These are phyloP conservation scores for Phengaris alcon DNA, from an alignment of 2,888 invertebrate genomes.

Conservation along the genomic window DNA sequence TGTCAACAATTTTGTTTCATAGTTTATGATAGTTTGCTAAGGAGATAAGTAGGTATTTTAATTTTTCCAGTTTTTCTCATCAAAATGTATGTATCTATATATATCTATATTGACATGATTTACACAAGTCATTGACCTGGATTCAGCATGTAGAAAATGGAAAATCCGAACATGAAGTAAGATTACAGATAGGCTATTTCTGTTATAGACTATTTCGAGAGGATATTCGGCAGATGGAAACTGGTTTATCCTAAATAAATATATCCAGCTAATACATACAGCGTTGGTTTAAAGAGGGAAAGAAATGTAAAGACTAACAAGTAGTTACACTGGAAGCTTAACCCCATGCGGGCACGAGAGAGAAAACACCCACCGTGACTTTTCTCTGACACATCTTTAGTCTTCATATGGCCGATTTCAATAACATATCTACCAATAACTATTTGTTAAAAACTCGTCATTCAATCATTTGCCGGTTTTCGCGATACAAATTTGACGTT, in stretches of 20 bases:
- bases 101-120: constrained; percentile 9
- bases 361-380: no score
- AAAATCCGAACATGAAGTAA: background rate
- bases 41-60: background rate
- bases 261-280: background rate
- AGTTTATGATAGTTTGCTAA: background rate
- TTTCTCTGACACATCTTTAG: no score
- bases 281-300: background rate
- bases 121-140: constrained; percentile 15
- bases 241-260: background rate
- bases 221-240: constrained; percentile 17
- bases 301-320: no score
- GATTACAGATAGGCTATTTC: background rate
- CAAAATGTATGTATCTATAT: background rate
- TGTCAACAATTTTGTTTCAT: no score
- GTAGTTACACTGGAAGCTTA: no score
- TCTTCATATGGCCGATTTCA: no score
- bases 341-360: no score
- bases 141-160: background rate
- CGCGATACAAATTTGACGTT: no score
- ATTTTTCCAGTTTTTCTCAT: background rate
- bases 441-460: no score
- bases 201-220: constrained; percentile 2
- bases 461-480: no score
- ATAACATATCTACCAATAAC: no score